These are phyloP conservation scores for Meles meles DNA, from an alignment of 2,113 vertebrate species.

Conservation along the genomic window DNA sequence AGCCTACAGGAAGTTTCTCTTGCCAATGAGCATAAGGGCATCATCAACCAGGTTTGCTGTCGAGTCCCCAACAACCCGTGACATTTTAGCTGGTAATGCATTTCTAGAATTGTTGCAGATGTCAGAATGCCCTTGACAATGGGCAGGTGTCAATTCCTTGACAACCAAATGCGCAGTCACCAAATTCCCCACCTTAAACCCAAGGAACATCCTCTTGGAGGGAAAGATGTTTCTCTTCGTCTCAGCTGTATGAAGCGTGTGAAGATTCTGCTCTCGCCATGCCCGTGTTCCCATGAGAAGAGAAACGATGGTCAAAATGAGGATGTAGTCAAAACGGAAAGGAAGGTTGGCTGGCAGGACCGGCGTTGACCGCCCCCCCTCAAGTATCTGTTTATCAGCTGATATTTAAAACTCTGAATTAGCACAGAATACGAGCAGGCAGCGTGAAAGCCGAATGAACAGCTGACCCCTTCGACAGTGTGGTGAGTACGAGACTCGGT, in stretches of 20 bases:
- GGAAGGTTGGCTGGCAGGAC: background rate
- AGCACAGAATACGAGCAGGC: background rate
- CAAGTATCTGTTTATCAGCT: background rate
- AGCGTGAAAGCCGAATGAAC: background rate
- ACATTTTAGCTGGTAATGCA: background rate
- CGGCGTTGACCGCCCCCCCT: background rate
- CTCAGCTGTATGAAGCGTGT: background rate
- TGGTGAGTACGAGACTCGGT: no score
- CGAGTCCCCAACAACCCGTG: background rate
- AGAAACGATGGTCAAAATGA: background rate
- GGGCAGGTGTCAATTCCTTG: no score
- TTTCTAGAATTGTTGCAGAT: background rate
- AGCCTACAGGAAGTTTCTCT: no score
- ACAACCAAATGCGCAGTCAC: background rate
- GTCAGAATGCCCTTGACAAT: no score
- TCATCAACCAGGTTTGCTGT: background rate
- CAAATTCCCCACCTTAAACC: background rate
- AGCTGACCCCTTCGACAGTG: no score
- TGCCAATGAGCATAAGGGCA: background rate
- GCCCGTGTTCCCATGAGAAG: background rate
- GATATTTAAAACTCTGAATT: background rate
- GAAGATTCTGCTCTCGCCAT: background rate
- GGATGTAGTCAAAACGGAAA: background rate
- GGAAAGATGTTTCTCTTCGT: background rate
- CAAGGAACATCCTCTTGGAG: background rate